Conservation (phyloP, 1,140 invertebrate species). For the Brachionus rotundiformis region DNA sequence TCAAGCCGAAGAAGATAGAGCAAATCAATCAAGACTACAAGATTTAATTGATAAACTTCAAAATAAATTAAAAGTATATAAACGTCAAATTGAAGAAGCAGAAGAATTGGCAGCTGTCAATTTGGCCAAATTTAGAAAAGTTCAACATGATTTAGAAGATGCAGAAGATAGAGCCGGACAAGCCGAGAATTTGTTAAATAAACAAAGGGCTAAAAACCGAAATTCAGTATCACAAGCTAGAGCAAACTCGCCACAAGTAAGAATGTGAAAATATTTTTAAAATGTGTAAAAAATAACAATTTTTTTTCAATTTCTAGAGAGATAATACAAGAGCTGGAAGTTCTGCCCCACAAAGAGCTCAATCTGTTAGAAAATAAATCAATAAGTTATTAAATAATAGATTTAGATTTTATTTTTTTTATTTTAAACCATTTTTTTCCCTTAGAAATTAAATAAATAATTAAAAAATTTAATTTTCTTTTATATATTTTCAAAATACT, state of each 20-base stretch:
- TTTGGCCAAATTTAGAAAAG: slow-evolving; percentile 98
- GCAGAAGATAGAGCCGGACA: slow-evolving; percentile 96
- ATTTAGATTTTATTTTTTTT: neutral
- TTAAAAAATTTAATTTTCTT: neutral
- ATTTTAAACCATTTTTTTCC: neutral
- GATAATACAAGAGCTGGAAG: neutral
- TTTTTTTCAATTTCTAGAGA: neutral
- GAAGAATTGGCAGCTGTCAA: slow-evolving; percentile 97
- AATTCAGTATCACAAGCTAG: slow-evolving; percentile 67
- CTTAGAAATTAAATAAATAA: neutral
- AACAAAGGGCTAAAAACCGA: slow-evolving; percentile 92
- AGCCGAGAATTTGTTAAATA: slow-evolving; percentile 93
- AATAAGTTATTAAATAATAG: too few relatives aligned
- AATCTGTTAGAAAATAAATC: neutral
- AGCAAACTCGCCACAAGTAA: neutral
- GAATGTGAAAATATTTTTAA: too few relatives aligned
- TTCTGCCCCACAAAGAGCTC: neutral
- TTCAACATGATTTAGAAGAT: slow-evolving; percentile 71
- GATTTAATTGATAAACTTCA: slow-evolving; percentile 97
- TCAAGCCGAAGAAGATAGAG: slow-evolving; percentile 92
- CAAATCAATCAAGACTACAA: slow-evolving; percentile 95
- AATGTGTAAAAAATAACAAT: neutral
- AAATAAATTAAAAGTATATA: slow-evolving; percentile 99
- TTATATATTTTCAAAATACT: too few relatives aligned
- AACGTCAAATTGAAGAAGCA: slow-evolving; percentile 97